phyloP scores from a whole-genome alignment of 2,113 vertebrate species.

The Spermophilus dauricus region DNA sequence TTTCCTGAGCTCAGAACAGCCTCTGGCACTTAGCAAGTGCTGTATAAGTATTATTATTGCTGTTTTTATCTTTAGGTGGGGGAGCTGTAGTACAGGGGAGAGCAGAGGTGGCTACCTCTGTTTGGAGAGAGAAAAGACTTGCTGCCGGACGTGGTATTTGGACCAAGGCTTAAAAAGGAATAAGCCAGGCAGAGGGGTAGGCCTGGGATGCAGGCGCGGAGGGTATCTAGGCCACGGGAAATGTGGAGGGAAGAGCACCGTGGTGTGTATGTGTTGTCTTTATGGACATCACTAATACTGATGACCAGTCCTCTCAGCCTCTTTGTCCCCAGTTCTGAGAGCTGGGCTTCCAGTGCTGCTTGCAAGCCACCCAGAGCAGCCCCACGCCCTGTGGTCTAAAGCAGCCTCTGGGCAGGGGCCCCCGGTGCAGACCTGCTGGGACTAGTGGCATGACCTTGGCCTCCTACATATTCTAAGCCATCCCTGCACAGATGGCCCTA shows the following conservation, averaged over 20 bases:
- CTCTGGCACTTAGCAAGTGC: background rate
- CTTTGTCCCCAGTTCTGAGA: background rate
- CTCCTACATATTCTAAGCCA: background rate
- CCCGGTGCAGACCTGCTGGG: background rate
- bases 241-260: fast-evolving
- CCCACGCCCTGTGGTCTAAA: background rate
- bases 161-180: background rate
- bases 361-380: background rate
- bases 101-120: background rate
- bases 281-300: background rate
- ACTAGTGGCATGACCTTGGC: background rate
- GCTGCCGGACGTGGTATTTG: background rate
- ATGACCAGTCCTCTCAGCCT: background rate
- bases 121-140: background rate
- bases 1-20: background rate
- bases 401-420: background rate
- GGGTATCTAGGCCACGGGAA: background rate
- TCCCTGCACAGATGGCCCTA: background rate
- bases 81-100: background rate
- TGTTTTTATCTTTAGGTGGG: background rate
- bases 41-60: background rate
- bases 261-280: background rate
- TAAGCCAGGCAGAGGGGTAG: background rate
- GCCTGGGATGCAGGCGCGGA: background rate
- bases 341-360: background rate